Evolutionary conservation across 2,888 invertebrate species (phyloP).

Genomic region (Drosophila peninsularis): DNA sequence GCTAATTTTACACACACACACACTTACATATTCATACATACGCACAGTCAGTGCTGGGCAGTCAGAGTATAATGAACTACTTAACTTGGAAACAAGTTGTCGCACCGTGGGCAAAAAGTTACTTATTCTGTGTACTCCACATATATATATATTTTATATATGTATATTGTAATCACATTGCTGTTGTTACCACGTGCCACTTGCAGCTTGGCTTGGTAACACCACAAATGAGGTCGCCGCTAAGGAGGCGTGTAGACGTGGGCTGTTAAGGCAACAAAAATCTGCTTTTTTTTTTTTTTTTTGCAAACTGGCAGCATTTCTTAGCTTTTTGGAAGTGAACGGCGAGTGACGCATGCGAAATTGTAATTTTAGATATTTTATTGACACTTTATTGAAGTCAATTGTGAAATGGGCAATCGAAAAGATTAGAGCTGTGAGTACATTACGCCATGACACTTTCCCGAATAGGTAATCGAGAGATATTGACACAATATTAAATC

Average conservation of each 20-base stretch:
- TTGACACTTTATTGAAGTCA: slow-evolving; percentile 42
- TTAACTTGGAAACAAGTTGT: slow-evolving; percentile 68
- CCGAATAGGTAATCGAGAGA: not conserved
- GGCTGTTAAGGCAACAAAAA: slow-evolving; percentile 21
- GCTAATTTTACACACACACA: slow-evolving; percentile 54
- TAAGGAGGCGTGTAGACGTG: slow-evolving; percentile 45
- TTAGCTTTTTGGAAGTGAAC: slow-evolving; percentile 38
- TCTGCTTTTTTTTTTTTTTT: not conserved
- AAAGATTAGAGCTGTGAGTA: slow-evolving; percentile 31
- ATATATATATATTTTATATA: not conserved
- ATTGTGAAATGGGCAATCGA: slow-evolving; percentile 34
- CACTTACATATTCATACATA: slow-evolving; percentile 14
- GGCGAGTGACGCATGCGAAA: slow-evolving; percentile 52
- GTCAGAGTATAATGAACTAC: slow-evolving; percentile 73
- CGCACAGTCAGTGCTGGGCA: slow-evolving; percentile 40
- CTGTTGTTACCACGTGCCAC: slow-evolving; percentile 63
- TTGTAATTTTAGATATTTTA: slow-evolving; percentile 33
- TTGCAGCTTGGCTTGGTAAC: slow-evolving; percentile 62
- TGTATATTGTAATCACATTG: slow-evolving; percentile 23
- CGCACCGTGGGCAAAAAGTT: slow-evolving; percentile 51
- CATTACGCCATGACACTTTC: slow-evolving; percentile 29
- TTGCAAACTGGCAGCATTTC: slow-evolving; percentile 57
- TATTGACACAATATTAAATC: slow-evolving; percentile 1
- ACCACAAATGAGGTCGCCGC: slow-evolving; percentile 48
- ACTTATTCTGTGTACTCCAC: slow-evolving; percentile 7